phyloP scores from a whole-genome alignment of 2,888 invertebrate genomes.

The Pseudococcus jackbeardsleyi region DNA sequence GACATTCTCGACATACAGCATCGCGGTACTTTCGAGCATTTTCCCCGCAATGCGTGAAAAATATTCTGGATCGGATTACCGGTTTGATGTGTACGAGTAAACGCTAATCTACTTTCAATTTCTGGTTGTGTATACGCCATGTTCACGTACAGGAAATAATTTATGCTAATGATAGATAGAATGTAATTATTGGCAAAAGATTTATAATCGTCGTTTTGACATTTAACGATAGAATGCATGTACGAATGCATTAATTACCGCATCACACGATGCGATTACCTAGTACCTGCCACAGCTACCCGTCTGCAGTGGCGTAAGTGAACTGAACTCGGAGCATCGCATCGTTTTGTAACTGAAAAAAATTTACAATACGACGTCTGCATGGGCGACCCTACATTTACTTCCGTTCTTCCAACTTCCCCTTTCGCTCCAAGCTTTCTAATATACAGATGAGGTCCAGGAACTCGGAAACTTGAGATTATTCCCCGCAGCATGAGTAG shows the following conservation, averaged over 20 bases:
- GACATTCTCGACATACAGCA: neutral
- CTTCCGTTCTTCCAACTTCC: constrained; percentile 40
- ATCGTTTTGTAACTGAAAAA: constrained; percentile 29
- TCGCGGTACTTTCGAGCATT: neutral
- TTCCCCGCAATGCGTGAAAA: constrained; percentile 8
- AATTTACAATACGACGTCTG: constrained; percentile 12
- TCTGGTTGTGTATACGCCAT: neutral
- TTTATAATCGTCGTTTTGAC: constrained; percentile 17
- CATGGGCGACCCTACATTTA: neutral
- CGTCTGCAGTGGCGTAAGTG: neutral
- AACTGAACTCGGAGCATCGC: neutral
- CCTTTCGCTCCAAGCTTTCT: constrained; percentile 45
- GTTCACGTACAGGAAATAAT: constrained; percentile 33
- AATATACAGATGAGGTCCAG: constrained; percentile 1
- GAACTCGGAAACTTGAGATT: constrained; percentile 16
- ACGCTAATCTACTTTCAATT: constrained; percentile 17
- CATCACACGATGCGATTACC: constrained; percentile 7
- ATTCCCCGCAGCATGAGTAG: neutral
- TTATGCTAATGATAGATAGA: constrained; percentile 12
- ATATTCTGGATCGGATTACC: constrained; percentile 1
- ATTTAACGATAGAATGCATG: constrained; percentile 21
- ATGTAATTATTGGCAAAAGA: constrained; percentile 35
- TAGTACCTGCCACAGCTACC: neutral
- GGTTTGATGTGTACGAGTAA: neutral
- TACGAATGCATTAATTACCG: constrained; percentile 34